Base-by-base conservation (phyloP, 2,797 vertebrate species). In the Lates japonicus region DNA sequence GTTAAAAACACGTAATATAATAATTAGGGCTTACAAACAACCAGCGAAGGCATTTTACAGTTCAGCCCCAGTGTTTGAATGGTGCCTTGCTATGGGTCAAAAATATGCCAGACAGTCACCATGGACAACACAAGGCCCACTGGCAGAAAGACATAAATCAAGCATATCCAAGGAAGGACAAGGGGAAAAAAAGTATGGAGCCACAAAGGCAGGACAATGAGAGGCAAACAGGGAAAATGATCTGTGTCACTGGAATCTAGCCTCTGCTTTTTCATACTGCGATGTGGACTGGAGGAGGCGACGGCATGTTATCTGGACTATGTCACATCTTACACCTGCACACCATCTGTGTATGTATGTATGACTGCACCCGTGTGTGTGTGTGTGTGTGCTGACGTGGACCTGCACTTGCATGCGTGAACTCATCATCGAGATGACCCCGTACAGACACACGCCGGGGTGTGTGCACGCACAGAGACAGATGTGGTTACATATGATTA, bases 301-400 rank as follows among this genome's bases (percentile, higher is more conserved):
- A 59, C 25, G 82, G 73, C 73, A 69, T 76, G 70, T 82, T 80
- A 78, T 76, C 82, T 84, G 86, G 41, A 70, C 76, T 78, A n/a
- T 77, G 73, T 83, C 88, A 81, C 85, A 82, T 72, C 62, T 70
- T 69, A 78, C 89, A 93, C 89, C 82, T 92, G 89, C 76, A 80
- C 67, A 19, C 83, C 86, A 90, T 91, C 84, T 93, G 84, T 70
- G 72, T 59, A 39, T n/a, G 41, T 49, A 31, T 61, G 58, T 42
- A 16, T 59, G 70, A 63, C 52, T 54, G 51, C 39, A 25, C 10
- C 11, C 22, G 46, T 52, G 58, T 74, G 52, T 52, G 41, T 31
- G 62, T 65, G 44, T 13, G n/a, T 46, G 25, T 1, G 37, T 55
- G 74, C 64, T 76, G 67, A 78, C 25, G 60, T 88, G 81, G 66